A percentile compares a stretch with the other conserved stretches of the same genome.
phyloP scores from a whole-genome alignment of 2,797 vertebrate genomes.

The Alcedo atthis region DNA sequence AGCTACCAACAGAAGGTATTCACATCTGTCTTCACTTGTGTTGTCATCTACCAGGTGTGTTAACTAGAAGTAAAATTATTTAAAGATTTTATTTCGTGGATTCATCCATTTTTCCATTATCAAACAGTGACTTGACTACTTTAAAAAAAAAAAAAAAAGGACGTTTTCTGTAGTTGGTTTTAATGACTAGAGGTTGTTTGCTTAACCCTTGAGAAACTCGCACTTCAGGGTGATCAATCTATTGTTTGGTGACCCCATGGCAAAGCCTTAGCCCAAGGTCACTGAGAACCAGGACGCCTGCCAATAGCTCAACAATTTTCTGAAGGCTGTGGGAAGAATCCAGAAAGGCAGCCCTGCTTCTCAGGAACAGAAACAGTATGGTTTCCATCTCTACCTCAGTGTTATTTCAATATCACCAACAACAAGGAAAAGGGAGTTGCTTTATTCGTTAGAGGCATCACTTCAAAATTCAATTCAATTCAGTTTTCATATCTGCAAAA shows the following conservation, averaged over 20 bases:
- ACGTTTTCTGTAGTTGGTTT: not conserved
- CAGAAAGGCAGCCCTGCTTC: not conserved
- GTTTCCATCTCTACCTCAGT: not conserved
- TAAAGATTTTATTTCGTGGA: not conserved
- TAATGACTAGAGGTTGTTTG: slow-evolving; percentile 26
- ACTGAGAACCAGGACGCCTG: not conserved
- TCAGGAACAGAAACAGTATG: not conserved
- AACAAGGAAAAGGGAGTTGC: not conserved
- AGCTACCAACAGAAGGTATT: not conserved
- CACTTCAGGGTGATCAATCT: slow-evolving; percentile 51
- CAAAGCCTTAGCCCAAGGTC: not conserved
- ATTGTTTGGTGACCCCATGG: not conserved
- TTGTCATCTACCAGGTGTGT: not conserved
- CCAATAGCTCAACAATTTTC: not conserved
- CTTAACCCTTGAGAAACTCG: slow-evolving; percentile 27
- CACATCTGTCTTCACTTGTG: not conserved
- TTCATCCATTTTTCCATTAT: not conserved
- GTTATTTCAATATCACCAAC: not conserved
- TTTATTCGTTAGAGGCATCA: not conserved
- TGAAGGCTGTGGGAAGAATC: not conserved
- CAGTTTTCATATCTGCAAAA: not conserved
- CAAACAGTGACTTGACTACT: not conserved
- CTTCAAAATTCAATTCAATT: not conserved
- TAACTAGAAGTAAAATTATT: not conserved
- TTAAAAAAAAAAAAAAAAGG: not conserved